Base-by-base conservation (phyloP, 2,888 invertebrate genomes). In the Dolichomitus sp. region DNA sequence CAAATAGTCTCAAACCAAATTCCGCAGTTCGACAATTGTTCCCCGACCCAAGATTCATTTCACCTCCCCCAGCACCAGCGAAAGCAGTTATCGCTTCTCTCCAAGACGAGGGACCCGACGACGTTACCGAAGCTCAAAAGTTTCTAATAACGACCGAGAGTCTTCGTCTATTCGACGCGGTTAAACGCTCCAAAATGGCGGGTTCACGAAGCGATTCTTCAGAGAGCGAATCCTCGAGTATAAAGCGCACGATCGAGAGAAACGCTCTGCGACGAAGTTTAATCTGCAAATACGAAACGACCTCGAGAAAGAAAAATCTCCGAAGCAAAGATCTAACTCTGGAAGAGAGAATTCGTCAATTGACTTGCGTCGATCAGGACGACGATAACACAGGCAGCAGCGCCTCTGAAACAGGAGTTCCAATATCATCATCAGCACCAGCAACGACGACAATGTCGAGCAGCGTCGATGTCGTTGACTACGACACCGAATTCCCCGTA, bases 11-110 rank as follows among this genome's bases (percentile, higher is more conserved):
- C 54, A 95, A 95, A 86, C 95, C 97, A 6, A 97, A 97, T 92
- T 98, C 98, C 0, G 98, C 98, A 3, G 97, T 98, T 7, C 95
- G 97, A 76, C 98, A 98, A 91, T 94, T 98, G 70, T 98, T 98
- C 92, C 97, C 97, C 27, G 96, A 96, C 88, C 95, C 95, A 9
- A 93, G 95, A 72, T 94, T 94, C 84, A 93, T 94, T 52, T 95
- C 95, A 40, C 95, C 96, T 2, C 97, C 97, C 11, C 96, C 96
- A 50, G 95, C 95, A 6, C 90, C 90, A 5, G 86, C 86, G 4
- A 86, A 87, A 42, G 84, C 81, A 48, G 73, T 82, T 1, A 74
- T 68, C 63, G 19, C 72, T 52, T 73, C 76, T 7, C 69, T 89
- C 80, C 37, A 37, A 37, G 87, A 88, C 50, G 88, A 91, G 27